These are phyloP conservation scores for Sphaeridia pumilis DNA, from an alignment of 2,888 invertebrate species.

Conservation along the genomic window DNA sequence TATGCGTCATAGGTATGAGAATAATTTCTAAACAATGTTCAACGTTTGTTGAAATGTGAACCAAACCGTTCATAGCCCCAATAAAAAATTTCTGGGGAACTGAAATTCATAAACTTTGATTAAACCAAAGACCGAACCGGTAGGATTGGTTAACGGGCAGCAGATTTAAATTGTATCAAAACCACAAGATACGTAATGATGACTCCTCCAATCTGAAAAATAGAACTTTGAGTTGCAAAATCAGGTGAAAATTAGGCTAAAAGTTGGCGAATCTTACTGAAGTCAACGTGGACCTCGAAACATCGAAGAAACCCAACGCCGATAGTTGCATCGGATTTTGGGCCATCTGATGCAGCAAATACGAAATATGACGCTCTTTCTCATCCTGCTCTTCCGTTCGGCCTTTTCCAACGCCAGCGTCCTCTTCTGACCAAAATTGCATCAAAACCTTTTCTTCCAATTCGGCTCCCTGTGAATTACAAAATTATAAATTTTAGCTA, in stretches of 20 bases:
- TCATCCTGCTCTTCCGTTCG: neutral
- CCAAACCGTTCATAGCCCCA: too few relatives aligned
- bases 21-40: too few relatives aligned
- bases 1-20: too few relatives aligned
- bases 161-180: constrained; percentile 8
- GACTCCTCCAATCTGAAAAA: constrained; percentile 7
- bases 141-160: too few relatives aligned
- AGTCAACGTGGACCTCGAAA: constrained; percentile 12
- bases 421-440: constrained; percentile 6
- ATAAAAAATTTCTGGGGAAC: too few relatives aligned
- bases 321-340: constrained; percentile 14
- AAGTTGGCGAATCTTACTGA: too few relatives aligned
- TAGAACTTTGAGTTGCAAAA: too few relatives aligned
- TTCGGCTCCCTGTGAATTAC: constrained; percentile 5
- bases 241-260: too few relatives aligned
- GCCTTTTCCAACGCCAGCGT: neutral
- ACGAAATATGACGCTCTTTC: constrained; percentile 12
- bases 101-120: too few relatives aligned
- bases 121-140: too few relatives aligned
- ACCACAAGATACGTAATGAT: constrained; percentile 10
- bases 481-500: neutral
- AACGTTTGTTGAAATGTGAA: too few relatives aligned
- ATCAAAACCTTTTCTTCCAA: constrained; percentile 13
- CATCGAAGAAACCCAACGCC: constrained; percentile 12
- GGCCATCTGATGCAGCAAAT: constrained; percentile 16